phyloP scores from a whole-genome alignment of 2,888 invertebrate species.

The Macaria liturata region DNA sequence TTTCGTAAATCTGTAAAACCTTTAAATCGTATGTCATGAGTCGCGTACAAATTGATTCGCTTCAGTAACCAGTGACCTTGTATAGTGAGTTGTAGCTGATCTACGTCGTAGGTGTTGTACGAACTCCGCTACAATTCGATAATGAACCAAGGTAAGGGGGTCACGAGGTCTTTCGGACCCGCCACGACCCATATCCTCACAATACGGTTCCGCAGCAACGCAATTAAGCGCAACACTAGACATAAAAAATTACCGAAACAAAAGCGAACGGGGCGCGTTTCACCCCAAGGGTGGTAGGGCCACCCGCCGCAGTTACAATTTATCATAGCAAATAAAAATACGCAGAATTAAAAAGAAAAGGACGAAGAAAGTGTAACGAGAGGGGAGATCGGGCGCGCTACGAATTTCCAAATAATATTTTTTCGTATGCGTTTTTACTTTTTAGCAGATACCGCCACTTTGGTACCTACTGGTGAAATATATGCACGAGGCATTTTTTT shows the following conservation, averaged over 20 bases:
- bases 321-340: conserved; percentile 83
- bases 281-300: conserved; percentile 29
- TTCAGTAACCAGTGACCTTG: no score
- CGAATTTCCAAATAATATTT: conserved; percentile 66
- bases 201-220: conserved; percentile 74
- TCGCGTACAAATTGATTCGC: no score
- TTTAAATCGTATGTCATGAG: no score
- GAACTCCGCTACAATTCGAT: conserved; percentile 23
- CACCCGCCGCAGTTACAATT: conserved; percentile 73
- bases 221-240: conserved; percentile 80
- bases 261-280: conserved; percentile 58
- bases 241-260: conserved; percentile 82
- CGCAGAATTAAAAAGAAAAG: conserved; percentile 80
- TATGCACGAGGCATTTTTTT: no score
- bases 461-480: no score
- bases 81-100: no score
- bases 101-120: not conserved
- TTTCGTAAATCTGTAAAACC: no score
- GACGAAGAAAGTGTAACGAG: conserved; percentile 72
- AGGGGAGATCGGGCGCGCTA: conserved; percentile 60
- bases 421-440: conserved; percentile 28
- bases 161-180: conserved; percentile 56
- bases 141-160: conserved; percentile 63
- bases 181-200: conserved; percentile 72
- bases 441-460: no score